Base-by-base conservation (phyloP, 2,797 vertebrate species). In the Sebastes hubbsi region DNA sequence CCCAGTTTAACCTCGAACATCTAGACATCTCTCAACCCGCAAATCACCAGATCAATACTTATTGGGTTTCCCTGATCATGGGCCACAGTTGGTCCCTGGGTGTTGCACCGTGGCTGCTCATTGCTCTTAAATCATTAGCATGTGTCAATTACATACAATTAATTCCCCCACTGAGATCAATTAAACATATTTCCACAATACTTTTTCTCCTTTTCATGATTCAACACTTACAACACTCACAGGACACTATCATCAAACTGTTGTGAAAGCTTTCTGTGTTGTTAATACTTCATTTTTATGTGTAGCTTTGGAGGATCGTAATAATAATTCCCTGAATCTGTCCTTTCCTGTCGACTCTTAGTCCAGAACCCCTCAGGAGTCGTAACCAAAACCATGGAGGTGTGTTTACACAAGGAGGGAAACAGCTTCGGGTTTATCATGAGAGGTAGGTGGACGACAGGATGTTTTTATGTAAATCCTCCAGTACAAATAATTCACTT, bases 381-480 rank as follows among this genome's bases (percentile, higher is more conserved):
- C 86, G 87, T 98, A 91, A 96, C 97, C 67, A 99, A 98, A 96
- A 99, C 97, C 8, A 97, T 98, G 18, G 98, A 99, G 27, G 96
- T 99, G 90, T 96, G 96, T 75, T 95, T 99, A 82, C 96, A 97
- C 93, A 99, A 99, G 92, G 99, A 99, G 89, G 98, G 98, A 76
- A 98, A 97, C 94, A 99, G 98, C 93, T 99, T 99, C 88, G 99
- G 99, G 42, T 99, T 99, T 2, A 97, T 99, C 74, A 95, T 99
- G 91, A 96, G 99, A 97, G 99, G 99, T 99, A 91, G 88, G 89
- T 70, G 24, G 34, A 42, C 4, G 34, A 36, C 4, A 3, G 1
- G 1, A 20, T 10, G 3, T 58, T 42, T 52, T 18, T 55, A 13
- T 55, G 8, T 24, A 14, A 65, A 70, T 46, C 13, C 32, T 13